Conservation (phyloP, 2,797 vertebrate species). For the Cynopterus sphinx region DNA sequence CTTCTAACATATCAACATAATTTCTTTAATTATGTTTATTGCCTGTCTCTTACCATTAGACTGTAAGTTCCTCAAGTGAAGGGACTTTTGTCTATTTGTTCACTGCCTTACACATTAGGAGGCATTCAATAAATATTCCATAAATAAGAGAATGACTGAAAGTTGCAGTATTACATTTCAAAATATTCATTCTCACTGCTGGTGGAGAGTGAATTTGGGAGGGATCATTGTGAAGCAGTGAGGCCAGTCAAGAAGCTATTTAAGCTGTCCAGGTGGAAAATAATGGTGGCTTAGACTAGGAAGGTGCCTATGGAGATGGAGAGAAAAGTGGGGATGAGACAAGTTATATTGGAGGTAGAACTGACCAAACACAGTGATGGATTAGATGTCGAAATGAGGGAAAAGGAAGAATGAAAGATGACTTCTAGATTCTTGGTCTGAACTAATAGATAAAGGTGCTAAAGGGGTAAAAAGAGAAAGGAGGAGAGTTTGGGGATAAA, state of each 20-base stretch:
- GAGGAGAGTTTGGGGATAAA: not conserved
- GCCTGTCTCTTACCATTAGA: not conserved
- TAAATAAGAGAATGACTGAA: not conserved
- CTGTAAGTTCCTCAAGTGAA: not conserved
- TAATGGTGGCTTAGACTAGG: not conserved
- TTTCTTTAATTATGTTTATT: not conserved
- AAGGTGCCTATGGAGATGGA: not conserved
- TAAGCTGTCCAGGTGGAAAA: not conserved
- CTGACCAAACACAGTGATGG: not conserved
- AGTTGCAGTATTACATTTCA: not conserved
- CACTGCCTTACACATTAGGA: not conserved
- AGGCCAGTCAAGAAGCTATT: not conserved
- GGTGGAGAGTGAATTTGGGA: not conserved
- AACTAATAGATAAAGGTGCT: not conserved
- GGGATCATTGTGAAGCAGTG: not conserved
- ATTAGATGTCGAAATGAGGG: not conserved
- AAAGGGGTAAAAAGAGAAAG: not conserved
- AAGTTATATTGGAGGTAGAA: not conserved
- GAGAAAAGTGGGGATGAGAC: not conserved
- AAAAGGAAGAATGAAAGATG: not conserved
- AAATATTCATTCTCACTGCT: slow-evolving; percentile 3
- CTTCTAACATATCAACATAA: not conserved
- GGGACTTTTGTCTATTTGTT: not conserved
- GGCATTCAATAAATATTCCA: not conserved
- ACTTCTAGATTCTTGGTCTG: not conserved